Evolutionary conservation across 2,113 vertebrate genomes (phyloP), one percentile per base, ranked within the genome.

Genomic region (Indicator maculatus): DNA sequence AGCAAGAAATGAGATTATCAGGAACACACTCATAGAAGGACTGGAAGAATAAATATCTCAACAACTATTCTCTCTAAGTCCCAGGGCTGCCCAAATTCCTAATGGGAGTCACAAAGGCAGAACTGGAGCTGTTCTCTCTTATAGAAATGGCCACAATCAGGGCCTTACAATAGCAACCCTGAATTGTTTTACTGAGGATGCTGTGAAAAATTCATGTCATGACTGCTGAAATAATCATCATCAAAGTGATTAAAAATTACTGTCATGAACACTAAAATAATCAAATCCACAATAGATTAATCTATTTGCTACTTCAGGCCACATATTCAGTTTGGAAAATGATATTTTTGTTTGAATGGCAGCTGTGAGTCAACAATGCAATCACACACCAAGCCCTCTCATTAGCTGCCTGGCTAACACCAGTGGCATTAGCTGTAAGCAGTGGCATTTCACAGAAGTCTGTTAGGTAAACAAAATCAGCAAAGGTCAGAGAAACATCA

Each of bases 41-140:
- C 71, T 44, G 16, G 23, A 18, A 55, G 31, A 65, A 21, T n/a
- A 77, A 91, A 61, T 16, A 30, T 5, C 53, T 60, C 63, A 45
- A 3, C 15, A 36, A 6, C 39, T 1, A 2, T 18, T 33, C 44
- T 31, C 16, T 20, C 0, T 16, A 39, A 67, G 7, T 39, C 9
- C 20, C 45, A 0, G 1, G 30, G 27, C 52, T 63, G 39, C 6
- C 23, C 16, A 3, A n/a, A 33, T 55, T 60, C 36, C 81, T 28
- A 17, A 24, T 21, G 14, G 26, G 16, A 41, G 13, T 33, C 28
- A 20, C 39, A 71, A 36, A 65, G 36, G 17, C 55, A 84, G 38
- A 64, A 23, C 15, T 36, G 53, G 36, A 70, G 30, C 12, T 74
- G 41, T 14, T 44, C 31, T 79, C 6, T 60, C 16, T 4, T 9